Evolutionary conservation across 1,140 invertebrate species (phyloP), one percentile per base, ranked within the genome.

Genomic region (Anoplolepis gracilipes): DNA sequence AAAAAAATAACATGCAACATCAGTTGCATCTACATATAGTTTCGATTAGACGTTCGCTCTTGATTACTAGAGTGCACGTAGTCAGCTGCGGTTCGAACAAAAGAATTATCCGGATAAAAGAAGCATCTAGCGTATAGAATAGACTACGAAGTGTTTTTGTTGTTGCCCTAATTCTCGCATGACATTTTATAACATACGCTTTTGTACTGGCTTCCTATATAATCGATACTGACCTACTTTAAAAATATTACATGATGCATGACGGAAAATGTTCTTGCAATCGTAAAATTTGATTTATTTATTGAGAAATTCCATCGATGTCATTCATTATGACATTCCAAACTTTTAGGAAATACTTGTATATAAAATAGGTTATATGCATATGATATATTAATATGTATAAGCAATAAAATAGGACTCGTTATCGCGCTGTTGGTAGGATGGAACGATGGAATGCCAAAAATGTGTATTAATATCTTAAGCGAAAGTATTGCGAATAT

Each of bases 21-120:
- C n/a, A 19, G 3, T 65, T 36, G 69, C 1, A 8, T 57, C 70
- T 33, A 76, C 25, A 28, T 76, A 59, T 59, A 25, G 13, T 70
- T 61, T 22, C 59, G 62, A 59, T 70, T 53, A 36, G 78, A 82
- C 36, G 16, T 72, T 39, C 46, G 28, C 11, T 67, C 39, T 16
- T 64, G n/a, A 82, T 89, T 88, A 88, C 77, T 88, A 65, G 85
- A 82, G 73, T 46, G 64, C 64, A 55, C 39, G 22, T 73, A 59
- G n/a, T 70, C 57, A 62, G 33, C 39, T 64, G n/a, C 13, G 16
- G 55, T 25, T 72, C 59, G n/a, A 67, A 86, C 36, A 78, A 46
- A 42, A 67, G 42, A 73, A 82, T 82, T 82, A 72, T 25, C 55
- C 33, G 22, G 30, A 49, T 78, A 46, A 61, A 72, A 0, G 25